Conservation (phyloP, 2,888 invertebrate genomes). For the Molanna angustata region DNA sequence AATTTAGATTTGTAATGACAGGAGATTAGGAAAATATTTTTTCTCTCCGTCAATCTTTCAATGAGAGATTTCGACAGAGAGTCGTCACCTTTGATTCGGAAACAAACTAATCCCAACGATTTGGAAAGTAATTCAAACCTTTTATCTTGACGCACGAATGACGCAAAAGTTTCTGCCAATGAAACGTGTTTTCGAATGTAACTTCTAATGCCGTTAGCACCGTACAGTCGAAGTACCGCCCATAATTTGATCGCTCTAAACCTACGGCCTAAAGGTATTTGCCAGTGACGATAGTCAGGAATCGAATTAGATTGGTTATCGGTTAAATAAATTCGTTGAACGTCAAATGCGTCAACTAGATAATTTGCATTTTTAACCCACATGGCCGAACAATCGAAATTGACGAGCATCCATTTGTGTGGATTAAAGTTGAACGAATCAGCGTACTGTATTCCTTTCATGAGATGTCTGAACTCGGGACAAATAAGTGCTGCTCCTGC, state of each 20-base stretch:
- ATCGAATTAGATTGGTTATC: conserved; percentile 64
- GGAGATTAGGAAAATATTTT: conserved; percentile 79
- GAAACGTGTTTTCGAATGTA: conserved; percentile 72
- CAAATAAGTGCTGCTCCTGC: conserved; percentile 90
- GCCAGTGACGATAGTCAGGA: conserved; percentile 76
- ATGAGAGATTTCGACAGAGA: conserved; percentile 66
- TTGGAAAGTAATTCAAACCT: conserved; percentile 77
- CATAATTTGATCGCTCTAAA: conserved; percentile 92
- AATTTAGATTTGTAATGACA: conserved; percentile 65
- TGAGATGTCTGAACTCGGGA: conserved; percentile 81
- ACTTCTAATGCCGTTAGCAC: conserved; percentile 73
- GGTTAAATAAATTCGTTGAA: conserved; percentile 85
- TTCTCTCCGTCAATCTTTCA: conserved; percentile 69
- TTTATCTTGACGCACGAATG: conserved; percentile 64
- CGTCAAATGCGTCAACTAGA: conserved; percentile 82
- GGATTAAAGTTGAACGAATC: conserved; percentile 93
- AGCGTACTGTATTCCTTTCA: conserved; percentile 74
- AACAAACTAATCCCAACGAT: conserved; percentile 83
- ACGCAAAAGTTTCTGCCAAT: conserved; percentile 77
- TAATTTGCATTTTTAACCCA: conserved; percentile 82
- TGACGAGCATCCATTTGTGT: conserved; percentile 94
- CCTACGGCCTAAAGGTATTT: conserved; percentile 80
- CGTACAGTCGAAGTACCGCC: conserved; percentile 84
- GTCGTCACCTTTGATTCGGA: conserved; percentile 76
- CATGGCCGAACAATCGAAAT: conserved; percentile 94